These are phyloP conservation scores for Myiotriccus ornatus DNA, from an alignment of 2,797 vertebrate species.

Conservation along the genomic window DNA sequence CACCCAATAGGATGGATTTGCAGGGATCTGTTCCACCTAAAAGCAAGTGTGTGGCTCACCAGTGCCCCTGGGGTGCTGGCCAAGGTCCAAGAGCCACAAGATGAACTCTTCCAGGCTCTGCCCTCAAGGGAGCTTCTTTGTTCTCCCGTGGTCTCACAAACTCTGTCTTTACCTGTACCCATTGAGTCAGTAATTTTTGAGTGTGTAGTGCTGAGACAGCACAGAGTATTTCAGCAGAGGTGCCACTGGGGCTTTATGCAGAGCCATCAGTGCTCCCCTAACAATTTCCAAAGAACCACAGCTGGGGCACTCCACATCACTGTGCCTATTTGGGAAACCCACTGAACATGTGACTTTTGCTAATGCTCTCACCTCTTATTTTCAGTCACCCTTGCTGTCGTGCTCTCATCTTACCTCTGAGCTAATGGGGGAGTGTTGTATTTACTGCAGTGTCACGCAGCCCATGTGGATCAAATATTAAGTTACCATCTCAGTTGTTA, in stretches of 20 bases:
- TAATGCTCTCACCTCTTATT: background rate
- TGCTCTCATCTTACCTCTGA: background rate
- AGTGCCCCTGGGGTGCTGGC: background rate
- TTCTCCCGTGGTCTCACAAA: background rate
- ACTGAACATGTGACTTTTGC: background rate
- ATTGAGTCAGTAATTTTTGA: background rate
- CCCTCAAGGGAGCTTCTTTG: background rate
- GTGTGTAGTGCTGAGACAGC: background rate
- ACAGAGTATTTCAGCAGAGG: background rate
- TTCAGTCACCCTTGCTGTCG: background rate
- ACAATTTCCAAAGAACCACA: background rate
- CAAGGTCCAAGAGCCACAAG: background rate
- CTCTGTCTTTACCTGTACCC: background rate
- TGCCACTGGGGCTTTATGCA: background rate
- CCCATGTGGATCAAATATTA: background rate
- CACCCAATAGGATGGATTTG: background rate
- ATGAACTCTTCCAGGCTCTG: background rate
- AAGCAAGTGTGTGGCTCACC: background rate
- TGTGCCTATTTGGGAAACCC: background rate
- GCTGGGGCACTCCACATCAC: background rate
- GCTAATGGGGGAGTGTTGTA: background rate
- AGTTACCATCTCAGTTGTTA: background rate
- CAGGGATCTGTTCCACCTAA: background rate
- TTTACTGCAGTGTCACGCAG: background rate
- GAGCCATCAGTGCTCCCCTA: background rate